These are phyloP conservation scores for Buceros bicornis DNA, from an alignment of 2,797 vertebrate genomes.

Conservation along the genomic window DNA sequence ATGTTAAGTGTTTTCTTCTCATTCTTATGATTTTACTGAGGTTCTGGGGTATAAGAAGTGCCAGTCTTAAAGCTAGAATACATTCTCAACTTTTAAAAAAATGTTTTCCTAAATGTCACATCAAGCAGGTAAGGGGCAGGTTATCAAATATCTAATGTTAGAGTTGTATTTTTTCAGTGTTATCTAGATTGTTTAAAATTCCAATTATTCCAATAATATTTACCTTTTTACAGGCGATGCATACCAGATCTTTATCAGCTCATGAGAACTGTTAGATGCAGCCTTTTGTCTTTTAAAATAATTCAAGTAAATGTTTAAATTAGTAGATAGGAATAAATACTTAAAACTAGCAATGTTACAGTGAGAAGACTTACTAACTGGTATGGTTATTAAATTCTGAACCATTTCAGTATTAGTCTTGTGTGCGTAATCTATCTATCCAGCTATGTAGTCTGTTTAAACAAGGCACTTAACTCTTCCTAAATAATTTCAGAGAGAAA, in stretches of 20 bases:
- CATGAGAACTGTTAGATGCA: not conserved
- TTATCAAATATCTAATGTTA: conserved; percentile 13
- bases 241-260: not conserved
- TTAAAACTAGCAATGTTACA: not conserved
- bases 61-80: not conserved
- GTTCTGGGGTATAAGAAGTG: not conserved
- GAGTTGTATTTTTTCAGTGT: not conserved
- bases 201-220: not conserved
- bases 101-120: not conserved
- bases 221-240: not conserved
- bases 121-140: not conserved
- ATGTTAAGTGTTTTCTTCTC: not conserved
- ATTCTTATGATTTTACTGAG: not conserved
- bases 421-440: not conserved
- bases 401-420: not conserved
- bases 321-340: not conserved
- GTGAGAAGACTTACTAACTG: not conserved
- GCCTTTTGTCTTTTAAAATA: not conserved
- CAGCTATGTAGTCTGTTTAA: conserved; percentile 22
- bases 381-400: not conserved
- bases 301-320: conserved; percentile 21
- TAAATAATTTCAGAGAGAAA: conserved; percentile 21
- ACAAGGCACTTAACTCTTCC: not conserved
- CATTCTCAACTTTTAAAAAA: not conserved
- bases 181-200: conserved; percentile 14